phyloP scores from a whole-genome alignment of 2,797 vertebrate species.

The Pantherophis vulpinus region DNA sequence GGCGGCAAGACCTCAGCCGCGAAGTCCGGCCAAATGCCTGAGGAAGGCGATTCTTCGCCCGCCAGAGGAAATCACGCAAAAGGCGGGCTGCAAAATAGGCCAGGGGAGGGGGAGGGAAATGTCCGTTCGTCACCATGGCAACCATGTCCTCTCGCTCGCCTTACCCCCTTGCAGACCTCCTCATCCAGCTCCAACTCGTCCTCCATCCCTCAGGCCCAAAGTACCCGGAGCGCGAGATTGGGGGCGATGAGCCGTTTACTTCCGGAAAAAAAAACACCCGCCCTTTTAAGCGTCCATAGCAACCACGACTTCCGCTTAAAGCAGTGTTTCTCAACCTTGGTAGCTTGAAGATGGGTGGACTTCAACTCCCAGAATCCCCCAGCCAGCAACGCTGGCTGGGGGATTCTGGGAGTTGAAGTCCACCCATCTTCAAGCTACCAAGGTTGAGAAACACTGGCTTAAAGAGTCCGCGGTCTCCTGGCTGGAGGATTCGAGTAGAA shows the following conservation, averaged over 20 bases:
- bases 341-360: too few relatives aligned
- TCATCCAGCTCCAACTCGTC: conserved; percentile 73
- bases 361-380: too few relatives aligned
- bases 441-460: too few relatives aligned
- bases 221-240: neutral
- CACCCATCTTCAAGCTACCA: too few relatives aligned
- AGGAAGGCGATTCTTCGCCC: neutral
- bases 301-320: conserved; percentile 58
- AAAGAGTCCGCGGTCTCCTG: conserved; percentile 1
- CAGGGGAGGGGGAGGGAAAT: accelerated
- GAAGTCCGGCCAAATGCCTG: neutral
- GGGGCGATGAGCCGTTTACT: conserved; percentile 43
- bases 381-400: too few relatives aligned
- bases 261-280: conserved; percentile 64
- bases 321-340: neutral
- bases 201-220: conserved; percentile 72
- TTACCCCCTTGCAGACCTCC: conserved; percentile 39
- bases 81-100: neutral
- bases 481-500: neutral
- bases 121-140: neutral
- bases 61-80: neutral
- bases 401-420: too few relatives aligned
- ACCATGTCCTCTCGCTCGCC: neutral
- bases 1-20: neutral
- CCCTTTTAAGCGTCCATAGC: conserved; percentile 66